These are phyloP conservation scores for Craseonycteris thonglongyai DNA, from an alignment of 2,113 vertebrate genomes.

Conservation along the genomic window DNA sequence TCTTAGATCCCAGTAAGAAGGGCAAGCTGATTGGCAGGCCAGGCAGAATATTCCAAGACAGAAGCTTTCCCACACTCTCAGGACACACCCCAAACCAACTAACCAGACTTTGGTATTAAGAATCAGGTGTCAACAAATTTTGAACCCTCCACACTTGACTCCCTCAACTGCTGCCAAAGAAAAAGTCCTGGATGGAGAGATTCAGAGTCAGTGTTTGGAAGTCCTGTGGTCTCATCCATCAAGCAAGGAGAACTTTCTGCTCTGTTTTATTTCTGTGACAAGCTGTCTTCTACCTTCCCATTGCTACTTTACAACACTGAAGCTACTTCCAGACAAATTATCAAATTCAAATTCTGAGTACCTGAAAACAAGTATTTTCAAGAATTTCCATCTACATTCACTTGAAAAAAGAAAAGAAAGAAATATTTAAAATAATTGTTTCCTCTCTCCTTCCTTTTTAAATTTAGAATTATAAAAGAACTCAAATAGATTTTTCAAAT, in stretches of 20 bases:
- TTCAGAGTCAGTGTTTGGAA: background rate
- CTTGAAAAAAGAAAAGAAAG: slow-evolving; percentile 4
- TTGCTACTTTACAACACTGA: background rate
- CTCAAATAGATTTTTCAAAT: slow-evolving; percentile 40
- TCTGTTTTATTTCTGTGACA: background rate
- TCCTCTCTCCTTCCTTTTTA: background rate
- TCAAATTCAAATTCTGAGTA: background rate
- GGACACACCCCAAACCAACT: background rate
- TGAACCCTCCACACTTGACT: background rate
- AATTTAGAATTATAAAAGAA: background rate
- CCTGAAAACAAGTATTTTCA: background rate
- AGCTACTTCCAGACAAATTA: background rate
- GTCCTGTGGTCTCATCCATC: background rate
- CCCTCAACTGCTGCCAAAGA: background rate
- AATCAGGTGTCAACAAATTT: background rate
- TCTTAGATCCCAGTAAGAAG: background rate
- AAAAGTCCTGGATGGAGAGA: background rate
- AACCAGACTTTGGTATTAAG: fast-evolving
- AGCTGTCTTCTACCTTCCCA: background rate
- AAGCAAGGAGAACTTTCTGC: background rate
- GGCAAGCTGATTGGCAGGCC: background rate
- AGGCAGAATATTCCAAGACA: background rate
- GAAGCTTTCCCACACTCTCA: background rate
- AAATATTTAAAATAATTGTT: background rate
- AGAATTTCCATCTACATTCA: background rate